Conservation (phyloP, 1,140 invertebrate species). For the Diorhabda carinulata region DNA sequence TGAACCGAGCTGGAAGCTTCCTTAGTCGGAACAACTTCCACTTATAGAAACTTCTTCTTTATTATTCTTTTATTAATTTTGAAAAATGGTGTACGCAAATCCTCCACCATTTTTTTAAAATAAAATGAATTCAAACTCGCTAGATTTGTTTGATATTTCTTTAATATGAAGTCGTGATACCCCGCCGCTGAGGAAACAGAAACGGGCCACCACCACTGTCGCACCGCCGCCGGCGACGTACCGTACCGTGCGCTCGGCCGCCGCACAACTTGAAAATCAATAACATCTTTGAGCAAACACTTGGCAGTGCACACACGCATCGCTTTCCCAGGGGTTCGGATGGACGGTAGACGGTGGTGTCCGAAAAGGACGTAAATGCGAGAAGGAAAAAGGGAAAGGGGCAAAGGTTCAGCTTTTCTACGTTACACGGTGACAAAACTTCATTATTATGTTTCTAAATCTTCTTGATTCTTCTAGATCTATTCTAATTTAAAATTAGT, state of each 20-base stretch:
- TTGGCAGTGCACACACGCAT: slow-evolving; percentile 48
- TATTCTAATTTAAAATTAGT: no score
- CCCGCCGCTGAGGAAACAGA: slow-evolving; percentile 1
- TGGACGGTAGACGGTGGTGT: slow-evolving; percentile 20
- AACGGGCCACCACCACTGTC: slow-evolving; percentile 10
- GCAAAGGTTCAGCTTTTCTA: slow-evolving; percentile 10
- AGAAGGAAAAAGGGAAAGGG: not conserved
- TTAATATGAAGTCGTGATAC: not conserved
- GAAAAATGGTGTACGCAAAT: no score
- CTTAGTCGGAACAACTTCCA: no score
- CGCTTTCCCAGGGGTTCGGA: slow-evolving; percentile 38
- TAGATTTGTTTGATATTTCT: no score
- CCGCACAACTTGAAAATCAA: slow-evolving; percentile 47
- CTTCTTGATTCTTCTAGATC: no score
- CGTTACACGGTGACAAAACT: not conserved
- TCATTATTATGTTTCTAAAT: no score
- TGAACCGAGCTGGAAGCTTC: no score
- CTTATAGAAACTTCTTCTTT: no score
- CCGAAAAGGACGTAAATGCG: not conserved
- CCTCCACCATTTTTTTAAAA: no score
- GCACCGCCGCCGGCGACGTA: slow-evolving; percentile 24
- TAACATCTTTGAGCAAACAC: slow-evolving; percentile 49
- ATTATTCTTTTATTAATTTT: no score
- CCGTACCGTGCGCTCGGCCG: slow-evolving; percentile 30
- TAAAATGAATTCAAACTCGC: no score